These are phyloP conservation scores for Aegotheles bennettii DNA, from an alignment of 2,113 vertebrate genomes.

Conservation along the genomic window DNA sequence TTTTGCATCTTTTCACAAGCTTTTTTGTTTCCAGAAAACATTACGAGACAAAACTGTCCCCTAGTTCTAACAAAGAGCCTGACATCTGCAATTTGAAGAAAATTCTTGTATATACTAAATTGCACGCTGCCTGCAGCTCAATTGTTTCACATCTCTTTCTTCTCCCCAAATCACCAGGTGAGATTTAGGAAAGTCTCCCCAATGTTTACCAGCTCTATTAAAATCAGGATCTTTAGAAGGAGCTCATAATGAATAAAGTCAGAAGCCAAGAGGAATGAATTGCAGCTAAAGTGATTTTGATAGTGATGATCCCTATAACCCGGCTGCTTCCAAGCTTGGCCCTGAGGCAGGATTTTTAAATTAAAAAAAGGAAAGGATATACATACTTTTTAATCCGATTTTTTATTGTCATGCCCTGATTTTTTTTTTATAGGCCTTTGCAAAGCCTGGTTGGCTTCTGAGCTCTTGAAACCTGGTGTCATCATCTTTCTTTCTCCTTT, in stretches of 20 bases:
- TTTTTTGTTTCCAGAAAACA: conserved; percentile 48
- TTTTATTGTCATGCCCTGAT: conserved; percentile 42
- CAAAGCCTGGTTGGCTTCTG: conserved; percentile 55
- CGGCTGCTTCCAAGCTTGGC: conserved; percentile 69
- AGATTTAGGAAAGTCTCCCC: conserved; percentile 39
- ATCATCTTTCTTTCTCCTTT: conserved; percentile 17
- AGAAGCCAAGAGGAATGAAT: conserved; percentile 70
- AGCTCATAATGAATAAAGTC: conserved; percentile 66
- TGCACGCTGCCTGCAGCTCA: conserved; percentile 22
- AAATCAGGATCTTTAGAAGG: conserved; percentile 69
- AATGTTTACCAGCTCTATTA: conserved; percentile 65
- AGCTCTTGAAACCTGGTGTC: conserved; percentile 54
- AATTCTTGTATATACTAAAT: conserved; percentile 29
- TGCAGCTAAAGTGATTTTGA: conserved; percentile 70
- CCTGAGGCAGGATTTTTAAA: conserved; percentile 72
- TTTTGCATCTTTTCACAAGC: conserved; percentile 41
- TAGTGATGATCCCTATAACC: conserved; percentile 69
- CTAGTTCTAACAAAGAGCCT: conserved; percentile 11
- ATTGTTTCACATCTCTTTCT: conserved; percentile 45
- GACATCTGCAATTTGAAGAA: conserved; percentile 50
- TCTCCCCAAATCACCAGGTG: conserved; percentile 46
- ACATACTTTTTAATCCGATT: conserved; percentile 69
- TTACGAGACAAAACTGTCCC: conserved; percentile 24
- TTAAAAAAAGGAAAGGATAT: conserved; percentile 68
- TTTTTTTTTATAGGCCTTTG: conserved; percentile 56